Evolutionary conservation across 2,113 vertebrate genomes (phyloP).

Genomic region (Chaetops frenatus): DNA sequence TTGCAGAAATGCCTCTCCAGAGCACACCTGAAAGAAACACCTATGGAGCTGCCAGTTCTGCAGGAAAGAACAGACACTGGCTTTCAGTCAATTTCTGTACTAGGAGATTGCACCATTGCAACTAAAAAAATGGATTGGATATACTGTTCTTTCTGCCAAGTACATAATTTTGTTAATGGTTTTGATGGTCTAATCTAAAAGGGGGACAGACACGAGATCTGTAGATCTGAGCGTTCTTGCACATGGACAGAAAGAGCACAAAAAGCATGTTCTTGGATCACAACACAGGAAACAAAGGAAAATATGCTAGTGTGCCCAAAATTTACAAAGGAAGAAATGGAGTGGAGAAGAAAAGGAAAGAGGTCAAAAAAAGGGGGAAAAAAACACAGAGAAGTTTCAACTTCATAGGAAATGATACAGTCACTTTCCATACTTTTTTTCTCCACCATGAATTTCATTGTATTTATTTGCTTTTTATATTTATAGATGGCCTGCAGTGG

Average conservation of each 20-base stretch:
- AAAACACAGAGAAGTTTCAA: not conserved
- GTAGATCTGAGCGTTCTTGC: not conserved
- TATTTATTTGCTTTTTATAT: not conserved
- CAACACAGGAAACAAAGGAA: not conserved
- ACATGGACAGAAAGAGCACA: not conserved
- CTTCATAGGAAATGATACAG: not conserved
- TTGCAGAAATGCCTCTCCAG: not conserved
- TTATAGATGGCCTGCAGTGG: not conserved
- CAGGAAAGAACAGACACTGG: not conserved
- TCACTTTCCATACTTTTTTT: not conserved
- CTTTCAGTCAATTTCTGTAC: not conserved
- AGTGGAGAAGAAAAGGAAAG: not conserved
- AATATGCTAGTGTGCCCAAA: not conserved
- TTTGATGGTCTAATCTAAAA: not conserved
- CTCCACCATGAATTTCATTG: not conserved
- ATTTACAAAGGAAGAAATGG: not conserved
- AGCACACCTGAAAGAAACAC: not conserved
- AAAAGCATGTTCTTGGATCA: not conserved
- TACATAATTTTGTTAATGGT: not conserved
- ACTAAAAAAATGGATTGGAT: not conserved
- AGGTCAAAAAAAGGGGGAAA: accelerated
- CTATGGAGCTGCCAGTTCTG: not conserved
- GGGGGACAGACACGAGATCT: not conserved
- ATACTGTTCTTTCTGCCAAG: not conserved
- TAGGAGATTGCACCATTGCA: not conserved